These are phyloP conservation scores for Pseudachorutes palmiensis DNA, from an alignment of 1,140 invertebrate species.

Conservation along the genomic window DNA sequence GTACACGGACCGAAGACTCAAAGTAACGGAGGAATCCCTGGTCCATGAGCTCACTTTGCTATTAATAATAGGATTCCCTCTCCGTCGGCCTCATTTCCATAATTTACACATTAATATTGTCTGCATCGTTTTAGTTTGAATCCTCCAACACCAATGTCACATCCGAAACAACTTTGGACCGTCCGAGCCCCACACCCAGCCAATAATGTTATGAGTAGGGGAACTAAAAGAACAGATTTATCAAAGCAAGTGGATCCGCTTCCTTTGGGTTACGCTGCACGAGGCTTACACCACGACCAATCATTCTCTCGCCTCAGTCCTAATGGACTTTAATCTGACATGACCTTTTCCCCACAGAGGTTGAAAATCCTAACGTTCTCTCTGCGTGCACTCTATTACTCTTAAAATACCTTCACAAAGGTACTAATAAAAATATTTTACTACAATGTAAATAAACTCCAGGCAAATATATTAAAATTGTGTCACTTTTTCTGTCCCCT, in stretches of 20 bases:
- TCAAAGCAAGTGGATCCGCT: too few relatives aligned
- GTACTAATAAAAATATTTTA: too few relatives aligned
- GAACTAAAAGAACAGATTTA: neutral
- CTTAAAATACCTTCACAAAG: too few relatives aligned
- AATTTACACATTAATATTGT: constrained; percentile 36
- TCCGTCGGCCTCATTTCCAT: constrained; percentile 31
- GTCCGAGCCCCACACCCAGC: neutral
- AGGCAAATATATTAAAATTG: too few relatives aligned
- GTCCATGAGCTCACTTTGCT: constrained; percentile 15
- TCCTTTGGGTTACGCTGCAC: too few relatives aligned
- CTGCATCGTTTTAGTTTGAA: neutral
- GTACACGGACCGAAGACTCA: neutral
- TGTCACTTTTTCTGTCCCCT: too few relatives aligned
- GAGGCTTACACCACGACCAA: neutral
- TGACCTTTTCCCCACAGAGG: neutral
- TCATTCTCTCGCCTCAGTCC: neutral
- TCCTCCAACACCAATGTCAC: neutral
- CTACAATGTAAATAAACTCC: too few relatives aligned
- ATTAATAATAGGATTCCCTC: constrained; percentile 31
- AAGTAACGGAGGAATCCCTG: neutral
- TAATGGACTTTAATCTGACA: constrained; percentile 8
- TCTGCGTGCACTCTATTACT: too few relatives aligned
- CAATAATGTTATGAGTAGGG: constrained; percentile 10
- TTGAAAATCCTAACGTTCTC: too few relatives aligned
- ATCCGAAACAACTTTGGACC: neutral